These are phyloP conservation scores for Elmis aenea DNA, from an alignment of 2,888 invertebrate species.

Conservation along the genomic window DNA sequence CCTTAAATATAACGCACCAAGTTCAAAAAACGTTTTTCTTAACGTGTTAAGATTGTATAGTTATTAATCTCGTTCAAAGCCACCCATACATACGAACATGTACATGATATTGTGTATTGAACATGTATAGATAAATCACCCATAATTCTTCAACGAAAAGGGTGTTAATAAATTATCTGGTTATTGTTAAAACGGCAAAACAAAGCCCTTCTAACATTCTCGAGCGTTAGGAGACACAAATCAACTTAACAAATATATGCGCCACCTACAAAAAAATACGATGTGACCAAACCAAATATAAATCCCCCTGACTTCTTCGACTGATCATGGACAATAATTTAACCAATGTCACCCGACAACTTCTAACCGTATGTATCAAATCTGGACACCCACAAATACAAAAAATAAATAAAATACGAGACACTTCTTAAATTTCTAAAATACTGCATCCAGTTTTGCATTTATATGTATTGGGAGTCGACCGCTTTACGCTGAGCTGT, in stretches of 20 bases:
- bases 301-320: slow-evolving; percentile 10
- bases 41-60: too few relatives aligned
- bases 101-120: too few relatives aligned
- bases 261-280: slow-evolving; percentile 9
- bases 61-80: too few relatives aligned
- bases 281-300: slow-evolving; percentile 10
- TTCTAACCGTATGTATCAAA: slow-evolving; percentile 18
- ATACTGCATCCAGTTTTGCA: slow-evolving; percentile 16
- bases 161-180: too few relatives aligned
- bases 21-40: too few relatives aligned
- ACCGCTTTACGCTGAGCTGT: background rate
- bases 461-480: slow-evolving; percentile 3
- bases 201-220: too few relatives aligned
- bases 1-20: too few relatives aligned
- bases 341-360: slow-evolving; percentile 11
- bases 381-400: slow-evolving; percentile 16
- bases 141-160: too few relatives aligned
- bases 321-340: slow-evolving; percentile 13
- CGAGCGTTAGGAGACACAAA: slow-evolving; percentile 11
- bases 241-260: slow-evolving; percentile 11
- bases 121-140: too few relatives aligned
- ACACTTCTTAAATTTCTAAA: slow-evolving; percentile 18
- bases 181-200: too few relatives aligned
- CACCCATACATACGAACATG: too few relatives aligned
- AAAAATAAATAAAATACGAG: slow-evolving; percentile 8